A percentile compares a stretch with the other conserved stretches of the same genome.
Conservation (phyloP, 2,113 vertebrate genomes). For the Pelecanoides urinatrix region DNA sequence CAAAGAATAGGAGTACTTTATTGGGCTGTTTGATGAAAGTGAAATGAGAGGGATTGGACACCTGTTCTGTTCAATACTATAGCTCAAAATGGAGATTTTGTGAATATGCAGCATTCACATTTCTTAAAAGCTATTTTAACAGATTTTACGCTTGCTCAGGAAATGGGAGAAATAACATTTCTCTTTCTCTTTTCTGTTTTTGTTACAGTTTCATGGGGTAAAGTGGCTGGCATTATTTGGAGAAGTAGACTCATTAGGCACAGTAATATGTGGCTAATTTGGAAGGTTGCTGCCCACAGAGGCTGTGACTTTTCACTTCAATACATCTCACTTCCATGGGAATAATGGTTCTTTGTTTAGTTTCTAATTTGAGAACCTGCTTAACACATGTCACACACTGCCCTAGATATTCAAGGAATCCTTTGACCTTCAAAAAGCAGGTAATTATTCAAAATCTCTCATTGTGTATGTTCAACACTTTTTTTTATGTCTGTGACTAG, state of each 20-base stretch:
- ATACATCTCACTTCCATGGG: background rate
- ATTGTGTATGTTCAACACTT: background rate
- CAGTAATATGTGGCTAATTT: slow-evolving; percentile 21
- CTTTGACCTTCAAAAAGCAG: background rate
- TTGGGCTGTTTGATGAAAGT: background rate
- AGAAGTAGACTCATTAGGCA: background rate
- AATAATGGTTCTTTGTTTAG: background rate
- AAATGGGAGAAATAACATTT: background rate
- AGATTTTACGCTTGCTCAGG: slow-evolving; percentile 6
- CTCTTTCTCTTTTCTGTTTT: background rate
- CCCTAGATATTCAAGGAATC: background rate
- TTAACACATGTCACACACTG: background rate
- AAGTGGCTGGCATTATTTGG: background rate
- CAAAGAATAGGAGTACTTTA: background rate
- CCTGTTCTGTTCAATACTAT: background rate
- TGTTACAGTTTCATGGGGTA: background rate
- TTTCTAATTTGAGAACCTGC: slow-evolving; percentile 11
- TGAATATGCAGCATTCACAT: background rate
- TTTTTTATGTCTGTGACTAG: background rate
- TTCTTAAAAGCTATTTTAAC: slow-evolving; percentile 3
- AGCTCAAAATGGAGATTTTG: background rate
- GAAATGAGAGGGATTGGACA: background rate
- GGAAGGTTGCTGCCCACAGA: background rate
- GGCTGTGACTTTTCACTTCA: background rate
- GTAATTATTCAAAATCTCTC: slow-evolving; percentile 19